Evolutionary conservation across 2,888 invertebrate genomes (phyloP).

Genomic region (Poecilus cupreus): DNA sequence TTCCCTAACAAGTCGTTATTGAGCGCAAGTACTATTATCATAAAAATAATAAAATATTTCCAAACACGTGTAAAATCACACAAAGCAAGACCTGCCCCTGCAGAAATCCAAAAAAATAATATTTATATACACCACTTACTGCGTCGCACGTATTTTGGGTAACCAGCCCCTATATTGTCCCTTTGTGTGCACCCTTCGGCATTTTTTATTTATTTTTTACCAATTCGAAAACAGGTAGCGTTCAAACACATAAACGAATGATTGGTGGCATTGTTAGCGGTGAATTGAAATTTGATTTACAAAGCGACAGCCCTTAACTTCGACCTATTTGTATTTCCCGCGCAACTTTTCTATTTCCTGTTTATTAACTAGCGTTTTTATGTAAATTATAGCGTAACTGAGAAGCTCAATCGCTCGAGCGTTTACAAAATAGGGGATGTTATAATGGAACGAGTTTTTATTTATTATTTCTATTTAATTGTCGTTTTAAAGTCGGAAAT

Average conservation of each 20-base stretch:
- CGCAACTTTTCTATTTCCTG: conserved; percentile 35
- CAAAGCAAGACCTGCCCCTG: conserved; percentile 33
- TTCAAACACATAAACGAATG: conserved; percentile 8
- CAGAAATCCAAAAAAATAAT: neutral
- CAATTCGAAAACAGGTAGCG: conserved; percentile 54
- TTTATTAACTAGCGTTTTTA: conserved; percentile 54
- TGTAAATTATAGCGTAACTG: conserved; percentile 46
- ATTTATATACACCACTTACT: conserved; percentile 32
- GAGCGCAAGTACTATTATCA: neutral
- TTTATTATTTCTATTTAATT: conserved; percentile 41
- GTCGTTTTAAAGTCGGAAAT: conserved; percentile 5
- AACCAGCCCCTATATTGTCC: conserved; percentile 40
- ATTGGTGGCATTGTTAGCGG: conserved; percentile 43
- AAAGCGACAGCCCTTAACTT: conserved; percentile 37
- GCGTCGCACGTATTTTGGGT: conserved; percentile 34
- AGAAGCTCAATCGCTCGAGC: conserved; percentile 21
- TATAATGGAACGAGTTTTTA: conserved; percentile 39
- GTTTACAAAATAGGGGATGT: neutral
- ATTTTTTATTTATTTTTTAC: conserved; percentile 55
- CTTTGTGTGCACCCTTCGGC: conserved; percentile 41
- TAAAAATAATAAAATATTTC: conserved; percentile 30
- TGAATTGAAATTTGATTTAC: conserved; percentile 51
- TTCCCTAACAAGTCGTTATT: neutral
- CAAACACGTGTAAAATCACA: conserved; percentile 37
- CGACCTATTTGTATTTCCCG: conserved; percentile 12